Conservation (phyloP, 2,888 invertebrate species). For the Dendrolimus pini region DNA sequence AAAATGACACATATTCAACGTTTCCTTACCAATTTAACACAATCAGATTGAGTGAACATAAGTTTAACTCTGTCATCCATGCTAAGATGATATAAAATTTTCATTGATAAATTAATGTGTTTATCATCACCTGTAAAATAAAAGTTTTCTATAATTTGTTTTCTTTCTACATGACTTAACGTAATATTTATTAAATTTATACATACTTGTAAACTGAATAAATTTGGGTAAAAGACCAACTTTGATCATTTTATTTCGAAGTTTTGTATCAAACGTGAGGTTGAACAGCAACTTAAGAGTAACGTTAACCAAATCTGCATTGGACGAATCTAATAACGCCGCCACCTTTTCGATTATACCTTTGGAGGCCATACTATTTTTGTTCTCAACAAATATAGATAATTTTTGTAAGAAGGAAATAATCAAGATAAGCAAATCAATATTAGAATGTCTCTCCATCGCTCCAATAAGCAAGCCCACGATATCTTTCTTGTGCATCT, state of each 20-base stretch:
- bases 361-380: constrained; percentile 91
- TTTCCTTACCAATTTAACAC: constrained; percentile 85
- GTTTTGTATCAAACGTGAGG: constrained; percentile 94
- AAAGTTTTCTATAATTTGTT: not conserved
- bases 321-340: constrained; percentile 82
- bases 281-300: constrained; percentile 94
- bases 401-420: constrained; percentile 97
- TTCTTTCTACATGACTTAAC: too few relatives aligned
- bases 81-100: constrained; percentile 94
- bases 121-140: constrained; percentile 81
- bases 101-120: constrained; percentile 86
- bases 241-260: constrained; percentile 92
- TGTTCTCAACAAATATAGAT: constrained; percentile 95
- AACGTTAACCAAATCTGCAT: constrained; percentile 86
- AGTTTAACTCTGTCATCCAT: constrained; percentile 96
- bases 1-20: not conserved
- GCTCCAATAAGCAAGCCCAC: constrained; percentile 91
- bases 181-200: not conserved
- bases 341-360: constrained; percentile 90
- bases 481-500: constrained; percentile 96
- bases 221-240: constrained; percentile 93
- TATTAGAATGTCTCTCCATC: constrained; percentile 90
- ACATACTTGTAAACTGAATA: constrained; percentile 89
- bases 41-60: constrained; percentile 95
- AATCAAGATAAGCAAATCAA: constrained; percentile 91